These are phyloP conservation scores for Xanthorhoe designata DNA, from an alignment of 2,888 invertebrate species.

Conservation along the genomic window DNA sequence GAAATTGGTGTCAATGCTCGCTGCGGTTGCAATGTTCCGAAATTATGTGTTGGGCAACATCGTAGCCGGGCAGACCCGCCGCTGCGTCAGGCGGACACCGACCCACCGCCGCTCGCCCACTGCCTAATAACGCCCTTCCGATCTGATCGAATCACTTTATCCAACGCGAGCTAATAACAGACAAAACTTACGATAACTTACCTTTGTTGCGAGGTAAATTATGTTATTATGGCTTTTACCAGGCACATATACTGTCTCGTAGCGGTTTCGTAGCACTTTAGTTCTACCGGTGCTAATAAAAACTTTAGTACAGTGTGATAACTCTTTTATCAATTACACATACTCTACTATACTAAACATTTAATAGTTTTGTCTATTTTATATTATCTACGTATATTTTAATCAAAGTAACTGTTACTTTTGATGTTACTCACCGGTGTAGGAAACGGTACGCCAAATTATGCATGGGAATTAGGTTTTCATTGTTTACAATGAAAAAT, in stretches of 20 bases:
- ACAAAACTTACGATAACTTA: conserved; percentile 29
- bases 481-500: conserved; percentile 69
- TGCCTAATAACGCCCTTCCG: conserved; percentile 67
- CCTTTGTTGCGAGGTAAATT: conserved; percentile 34
- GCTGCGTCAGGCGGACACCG: conserved; percentile 57
- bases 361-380: conserved; percentile 55
- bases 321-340: background rate
- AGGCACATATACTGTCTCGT: conserved; percentile 45
- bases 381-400: conserved; percentile 59
- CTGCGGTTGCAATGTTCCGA: conserved; percentile 83
- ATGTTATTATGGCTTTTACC: conserved; percentile 37
- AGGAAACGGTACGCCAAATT: conserved; percentile 82
- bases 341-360: conserved; percentile 48
- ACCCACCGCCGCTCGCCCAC: conserved; percentile 60
- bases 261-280: conserved; percentile 61
- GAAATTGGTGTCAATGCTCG: conserved; percentile 84
- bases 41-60: conserved; percentile 80
- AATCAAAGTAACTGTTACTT: conserved; percentile 73
- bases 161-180: conserved; percentile 47
- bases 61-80: conserved; percentile 53
- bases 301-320: conserved; percentile 42
- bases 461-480: conserved; percentile 78
- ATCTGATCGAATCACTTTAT: conserved; percentile 67
- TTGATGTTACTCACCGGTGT: conserved; percentile 61
- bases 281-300: conserved; percentile 43